These are phyloP conservation scores for Cebidichthys violaceus DNA, from an alignment of 2,113 vertebrate species.

Conservation along the genomic window DNA sequence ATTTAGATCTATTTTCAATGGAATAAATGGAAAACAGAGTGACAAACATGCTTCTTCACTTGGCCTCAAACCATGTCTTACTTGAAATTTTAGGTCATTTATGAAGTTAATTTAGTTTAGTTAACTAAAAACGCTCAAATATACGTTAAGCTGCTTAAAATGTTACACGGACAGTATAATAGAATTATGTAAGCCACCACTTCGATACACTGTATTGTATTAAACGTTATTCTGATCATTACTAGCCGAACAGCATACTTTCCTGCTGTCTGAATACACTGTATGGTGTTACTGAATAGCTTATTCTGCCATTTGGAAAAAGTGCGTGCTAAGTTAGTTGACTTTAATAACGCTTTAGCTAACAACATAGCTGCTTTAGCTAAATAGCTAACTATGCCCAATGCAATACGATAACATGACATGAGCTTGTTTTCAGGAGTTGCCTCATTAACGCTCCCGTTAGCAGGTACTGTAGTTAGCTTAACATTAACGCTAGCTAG, in stretches of 20 bases:
- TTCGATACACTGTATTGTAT: background rate
- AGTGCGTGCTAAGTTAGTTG: background rate
- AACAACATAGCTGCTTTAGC: background rate
- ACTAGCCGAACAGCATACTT: background rate
- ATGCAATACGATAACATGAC: background rate
- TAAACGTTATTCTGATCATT: background rate
- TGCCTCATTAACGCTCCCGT: constrained; percentile 3
- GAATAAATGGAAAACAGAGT: background rate
- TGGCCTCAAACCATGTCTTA: background rate
- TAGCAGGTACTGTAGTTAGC: constrained; percentile 19
- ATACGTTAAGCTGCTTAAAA: background rate
- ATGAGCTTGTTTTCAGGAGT: constrained; percentile 12
- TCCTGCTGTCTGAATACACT: background rate
- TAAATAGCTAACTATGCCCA: background rate
- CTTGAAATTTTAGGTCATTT: background rate
- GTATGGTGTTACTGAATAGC: background rate
- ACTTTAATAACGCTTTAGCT: background rate
- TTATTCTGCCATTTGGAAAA: background rate
- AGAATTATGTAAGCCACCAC: background rate
- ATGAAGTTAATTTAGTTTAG: background rate
- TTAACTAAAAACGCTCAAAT: background rate
- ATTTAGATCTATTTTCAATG: background rate
- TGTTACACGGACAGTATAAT: too few species aligned
- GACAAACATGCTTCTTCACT: background rate
- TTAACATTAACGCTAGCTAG: constrained; percentile 17